Evolutionary conservation across 2,797 vertebrate species (phyloP).

Genomic region (Sarcophilus harrisii): DNA sequence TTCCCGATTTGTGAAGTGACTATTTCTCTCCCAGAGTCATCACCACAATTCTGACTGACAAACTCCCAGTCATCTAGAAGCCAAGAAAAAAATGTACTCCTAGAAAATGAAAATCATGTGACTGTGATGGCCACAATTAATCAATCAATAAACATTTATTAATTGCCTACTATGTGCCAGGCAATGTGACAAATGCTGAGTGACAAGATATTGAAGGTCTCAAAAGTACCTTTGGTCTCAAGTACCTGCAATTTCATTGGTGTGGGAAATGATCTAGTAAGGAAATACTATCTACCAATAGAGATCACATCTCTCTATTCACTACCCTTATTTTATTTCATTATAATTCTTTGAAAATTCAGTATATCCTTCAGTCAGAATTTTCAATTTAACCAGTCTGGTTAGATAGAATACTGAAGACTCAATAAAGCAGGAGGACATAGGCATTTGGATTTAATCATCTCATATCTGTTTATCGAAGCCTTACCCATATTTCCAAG

Average conservation of each 20-base stretch:
- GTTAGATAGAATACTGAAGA: not conserved
- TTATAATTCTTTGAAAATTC: not conserved
- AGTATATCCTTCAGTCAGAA: not conserved
- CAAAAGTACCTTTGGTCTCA: not conserved
- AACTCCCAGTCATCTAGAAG: not conserved
- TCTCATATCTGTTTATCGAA: not conserved
- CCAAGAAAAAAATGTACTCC: not conserved
- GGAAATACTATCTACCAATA: not conserved
- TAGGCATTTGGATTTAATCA: not conserved
- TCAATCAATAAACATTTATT: conserved; percentile 8
- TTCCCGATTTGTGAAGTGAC: not conserved
- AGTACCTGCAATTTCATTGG: not conserved
- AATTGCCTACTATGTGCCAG: not conserved
- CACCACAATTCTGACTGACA: not conserved
- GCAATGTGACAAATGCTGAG: not conserved
- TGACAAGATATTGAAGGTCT: not conserved
- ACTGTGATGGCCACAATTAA: not conserved
- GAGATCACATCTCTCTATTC: not conserved
- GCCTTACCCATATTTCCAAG: not conserved
- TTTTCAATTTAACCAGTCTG: not conserved
- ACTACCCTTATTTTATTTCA: not conserved
- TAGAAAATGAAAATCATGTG: not conserved
- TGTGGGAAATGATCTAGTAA: not conserved
- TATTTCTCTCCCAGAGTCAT: not conserved
- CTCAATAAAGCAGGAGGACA: not conserved